Conservation (phyloP, 2,113 vertebrate genomes). For the Ranitomeya variabilis region DNA sequence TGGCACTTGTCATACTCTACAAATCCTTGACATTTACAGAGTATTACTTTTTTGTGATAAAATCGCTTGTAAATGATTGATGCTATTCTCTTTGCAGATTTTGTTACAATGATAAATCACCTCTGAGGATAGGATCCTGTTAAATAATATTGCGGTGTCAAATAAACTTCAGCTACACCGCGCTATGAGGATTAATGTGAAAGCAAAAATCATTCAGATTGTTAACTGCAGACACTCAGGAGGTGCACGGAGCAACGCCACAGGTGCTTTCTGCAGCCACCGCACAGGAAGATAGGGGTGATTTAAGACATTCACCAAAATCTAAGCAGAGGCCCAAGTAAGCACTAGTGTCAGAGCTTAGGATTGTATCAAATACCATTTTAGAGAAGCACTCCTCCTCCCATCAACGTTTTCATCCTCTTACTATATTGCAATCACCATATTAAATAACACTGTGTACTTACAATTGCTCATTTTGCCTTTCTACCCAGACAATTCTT, state of each 20-base stretch:
- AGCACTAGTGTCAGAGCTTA: background rate
- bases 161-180: slow-evolving; percentile 16
- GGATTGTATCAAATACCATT: too few species aligned
- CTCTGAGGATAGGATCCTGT: slow-evolving; percentile 10
- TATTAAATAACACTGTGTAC: too few species aligned
- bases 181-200: slow-evolving; percentile 21
- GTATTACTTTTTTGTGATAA: slow-evolving; percentile 35
- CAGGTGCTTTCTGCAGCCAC: background rate
- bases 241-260: background rate
- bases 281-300: background rate
- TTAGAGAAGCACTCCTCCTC: too few species aligned
- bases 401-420: too few species aligned
- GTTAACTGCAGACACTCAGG: background rate
- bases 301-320: background rate
- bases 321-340: background rate
- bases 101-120: slow-evolving; percentile 26
- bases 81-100: slow-evolving; percentile 32
- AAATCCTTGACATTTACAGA: slow-evolving; percentile 32
- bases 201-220: background rate
- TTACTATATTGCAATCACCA: too few species aligned
- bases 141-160: slow-evolving; percentile 29
- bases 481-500: too few species aligned
- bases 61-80: slow-evolving; percentile 31
- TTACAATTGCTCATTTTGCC: too few species aligned
- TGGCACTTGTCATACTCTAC: slow-evolving; percentile 31